Conservation (phyloP, 2,113 vertebrate species). For the Eublepharis macularius region DNA sequence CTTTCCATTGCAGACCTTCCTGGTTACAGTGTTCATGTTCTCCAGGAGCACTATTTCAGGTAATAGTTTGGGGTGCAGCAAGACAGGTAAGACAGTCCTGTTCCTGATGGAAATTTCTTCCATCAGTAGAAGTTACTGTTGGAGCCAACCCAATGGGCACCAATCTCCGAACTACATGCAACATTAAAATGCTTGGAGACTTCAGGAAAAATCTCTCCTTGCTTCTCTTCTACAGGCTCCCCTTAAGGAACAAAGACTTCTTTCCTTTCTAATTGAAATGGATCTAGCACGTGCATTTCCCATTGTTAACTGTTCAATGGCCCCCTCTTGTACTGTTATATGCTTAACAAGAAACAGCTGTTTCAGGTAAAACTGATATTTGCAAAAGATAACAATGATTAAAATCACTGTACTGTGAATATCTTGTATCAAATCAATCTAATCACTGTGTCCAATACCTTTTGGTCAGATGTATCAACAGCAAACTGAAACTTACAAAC, state of each 20-base stretch:
- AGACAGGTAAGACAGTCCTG: too few species aligned
- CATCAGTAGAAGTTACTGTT: too few species aligned
- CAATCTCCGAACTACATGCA: not conserved
- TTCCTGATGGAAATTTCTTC: too few species aligned
- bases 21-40: too few species aligned
- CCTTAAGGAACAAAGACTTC: not conserved
- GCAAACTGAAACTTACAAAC: not conserved
- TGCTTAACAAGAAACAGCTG: not conserved
- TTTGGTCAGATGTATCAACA: not conserved
- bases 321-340: not conserved
- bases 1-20: too few species aligned
- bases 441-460: not conserved
- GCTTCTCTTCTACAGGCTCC: not conserved
- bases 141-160: too few species aligned
- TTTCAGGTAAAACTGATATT: not conserved
- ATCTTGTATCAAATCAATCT: not conserved
- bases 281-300: not conserved
- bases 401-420: not conserved
- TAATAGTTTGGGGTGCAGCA: too few species aligned
- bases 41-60: too few species aligned
- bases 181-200: not conserved
- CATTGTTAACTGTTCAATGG: rapidly evolving
- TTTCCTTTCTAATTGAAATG: not conserved
- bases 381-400: not conserved
- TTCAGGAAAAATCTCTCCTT: not conserved